Base-by-base conservation (phyloP, 2,888 invertebrate species). In the Cephus pygmeus region DNA sequence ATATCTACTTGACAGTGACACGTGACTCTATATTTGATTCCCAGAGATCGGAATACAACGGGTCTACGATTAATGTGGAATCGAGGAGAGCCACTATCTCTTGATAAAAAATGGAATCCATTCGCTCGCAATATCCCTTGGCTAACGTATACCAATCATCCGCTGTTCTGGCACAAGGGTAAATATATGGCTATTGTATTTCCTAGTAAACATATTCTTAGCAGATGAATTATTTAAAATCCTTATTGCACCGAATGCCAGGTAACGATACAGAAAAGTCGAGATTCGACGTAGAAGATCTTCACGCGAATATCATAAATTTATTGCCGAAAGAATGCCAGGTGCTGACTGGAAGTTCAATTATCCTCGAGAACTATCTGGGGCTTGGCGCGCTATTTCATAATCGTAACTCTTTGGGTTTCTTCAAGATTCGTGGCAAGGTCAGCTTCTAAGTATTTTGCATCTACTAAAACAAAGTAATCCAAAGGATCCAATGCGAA, bases 391-490 rank as follows among this genome's bases (percentile, higher is more conserved):
- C 97, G 4, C 91, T 97, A 73, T 93, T 97, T 11, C 96, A 96
- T 89, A 97, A 97, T 92, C 95, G 96, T 87, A 95, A 96, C 84
- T 94, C 95, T 83, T 93, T 97, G 90, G 97, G 97, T 3, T 97
- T 96, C 92, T 97, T 96, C 92, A 96, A 97, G 92, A 96, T 97
- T 80, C 93, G 97, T 84, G 97, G 97, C 83, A 96, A 96, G 90
- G 95, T 97, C 88, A 97, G 97, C 90, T 96, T 96, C 90, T 96
- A 95, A 15, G 12, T 56, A 56, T 56, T 56, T 4, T 56, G 23
- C 40, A 23, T 56, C 23, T 56, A 56, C 9, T 56, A 23, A 56
- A 56, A 9, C 6, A 56, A 56, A 23, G 40, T 56, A 56, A 23
- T 56, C 40, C 6, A 56, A 56, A 56, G 40, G 40, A 56, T 40